phyloP scores from a whole-genome alignment of 2,113 vertebrate species.

The Pantherophis guttatus region DNA sequence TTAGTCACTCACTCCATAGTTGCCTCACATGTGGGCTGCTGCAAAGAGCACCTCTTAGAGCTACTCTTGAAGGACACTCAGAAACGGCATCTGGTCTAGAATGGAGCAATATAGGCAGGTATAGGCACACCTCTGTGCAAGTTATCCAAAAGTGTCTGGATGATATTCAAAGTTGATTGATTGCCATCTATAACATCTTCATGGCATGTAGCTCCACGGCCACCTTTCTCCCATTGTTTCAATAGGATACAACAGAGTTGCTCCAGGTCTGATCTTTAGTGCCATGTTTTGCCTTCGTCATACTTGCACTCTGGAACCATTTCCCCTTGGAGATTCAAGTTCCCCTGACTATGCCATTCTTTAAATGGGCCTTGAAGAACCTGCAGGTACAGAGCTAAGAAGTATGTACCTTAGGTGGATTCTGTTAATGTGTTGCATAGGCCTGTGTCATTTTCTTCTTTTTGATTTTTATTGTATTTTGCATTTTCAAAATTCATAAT shows the following conservation, averaged over 20 bases:
- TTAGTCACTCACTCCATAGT: too few relatives aligned
- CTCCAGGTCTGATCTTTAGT: not conserved
- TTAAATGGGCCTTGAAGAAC: not conserved
- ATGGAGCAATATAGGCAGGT: not conserved
- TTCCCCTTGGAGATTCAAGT: not conserved
- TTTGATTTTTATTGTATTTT: not conserved
- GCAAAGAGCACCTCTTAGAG: not conserved
- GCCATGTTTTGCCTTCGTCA: not conserved
- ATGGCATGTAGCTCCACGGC: not conserved
- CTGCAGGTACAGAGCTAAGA: not conserved
- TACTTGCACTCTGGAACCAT: not conserved
- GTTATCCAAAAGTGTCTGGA: not conserved
- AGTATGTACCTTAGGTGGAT: not conserved
- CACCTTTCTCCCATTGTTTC: not conserved
- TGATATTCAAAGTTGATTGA: not conserved
- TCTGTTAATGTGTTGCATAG: not conserved
- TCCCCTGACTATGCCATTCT: not conserved
- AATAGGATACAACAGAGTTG: not conserved
- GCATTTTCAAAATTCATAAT: not conserved
- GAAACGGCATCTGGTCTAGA: not conserved
- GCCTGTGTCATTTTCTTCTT: not conserved
- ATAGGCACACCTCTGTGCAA: not conserved
- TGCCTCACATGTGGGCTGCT: too few relatives aligned
- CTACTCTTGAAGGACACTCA: not conserved
- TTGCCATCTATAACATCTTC: not conserved